phyloP scores from a whole-genome alignment of 2,113 vertebrate genomes.

The Leptosomus discolor region DNA sequence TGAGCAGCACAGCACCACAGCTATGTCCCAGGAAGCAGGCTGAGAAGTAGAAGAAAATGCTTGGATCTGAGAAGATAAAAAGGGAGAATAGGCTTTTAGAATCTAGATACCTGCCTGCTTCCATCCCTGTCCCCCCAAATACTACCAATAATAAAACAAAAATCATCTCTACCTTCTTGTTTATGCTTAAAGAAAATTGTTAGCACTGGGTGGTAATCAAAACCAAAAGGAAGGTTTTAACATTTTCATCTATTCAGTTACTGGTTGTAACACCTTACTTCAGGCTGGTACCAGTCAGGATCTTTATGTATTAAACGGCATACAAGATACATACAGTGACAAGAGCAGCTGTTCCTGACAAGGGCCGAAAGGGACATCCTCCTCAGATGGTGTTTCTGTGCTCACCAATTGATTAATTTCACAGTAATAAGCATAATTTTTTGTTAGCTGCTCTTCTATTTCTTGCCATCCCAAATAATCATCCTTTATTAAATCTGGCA shows the following conservation, averaged over 20 bases:
- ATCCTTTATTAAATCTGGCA: not conserved
- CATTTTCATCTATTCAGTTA: not conserved
- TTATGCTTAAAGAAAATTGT: not conserved
- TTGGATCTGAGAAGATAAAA: not conserved
- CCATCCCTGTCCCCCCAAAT: not conserved
- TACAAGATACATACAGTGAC: slow-evolving; percentile 9
- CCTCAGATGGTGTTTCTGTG: not conserved
- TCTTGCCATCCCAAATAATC: slow-evolving; percentile 41
- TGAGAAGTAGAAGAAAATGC: not conserved
- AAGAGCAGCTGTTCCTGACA: slow-evolving; percentile 37
- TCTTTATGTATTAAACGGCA: not conserved
- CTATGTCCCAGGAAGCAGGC: not conserved
- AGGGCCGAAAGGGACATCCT: not conserved
- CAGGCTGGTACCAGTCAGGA: not conserved
- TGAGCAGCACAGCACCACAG: not conserved
- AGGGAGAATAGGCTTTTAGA: not conserved
- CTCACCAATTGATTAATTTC: not conserved
- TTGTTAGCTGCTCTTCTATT: not conserved
- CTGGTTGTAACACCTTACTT: not conserved
- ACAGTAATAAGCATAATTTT: not conserved
- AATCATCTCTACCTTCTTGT: not conserved
- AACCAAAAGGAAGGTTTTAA: not conserved
- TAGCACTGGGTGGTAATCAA: not conserved
- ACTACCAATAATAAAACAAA: not conserved
- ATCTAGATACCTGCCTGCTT: not conserved